Evolutionary conservation across 2,888 invertebrate genomes (phyloP).

Genomic region (Nomada hirtipes): DNA sequence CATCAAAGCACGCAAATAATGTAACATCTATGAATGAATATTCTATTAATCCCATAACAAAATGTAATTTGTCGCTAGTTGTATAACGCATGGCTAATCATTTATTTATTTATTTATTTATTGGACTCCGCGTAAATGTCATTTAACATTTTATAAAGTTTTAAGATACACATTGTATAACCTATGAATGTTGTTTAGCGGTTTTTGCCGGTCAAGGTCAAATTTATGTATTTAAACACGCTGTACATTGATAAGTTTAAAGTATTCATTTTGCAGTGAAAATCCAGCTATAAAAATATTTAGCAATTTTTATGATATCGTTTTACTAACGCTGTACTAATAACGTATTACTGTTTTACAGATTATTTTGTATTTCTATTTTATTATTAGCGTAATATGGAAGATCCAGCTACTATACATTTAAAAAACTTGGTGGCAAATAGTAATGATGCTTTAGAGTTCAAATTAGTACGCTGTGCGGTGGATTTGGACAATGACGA

Average conservation of each 20-base stretch:
- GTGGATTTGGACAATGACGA: constrained; percentile 89
- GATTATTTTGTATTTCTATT: constrained; percentile 18
- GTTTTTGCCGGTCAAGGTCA: constrained; percentile 48
- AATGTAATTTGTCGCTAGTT: constrained; percentile 4
- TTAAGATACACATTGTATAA: constrained; percentile 30
- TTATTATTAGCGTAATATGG: constrained; percentile 74
- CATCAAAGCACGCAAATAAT: neutral
- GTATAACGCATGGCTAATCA: neutral
- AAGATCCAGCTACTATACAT: constrained; percentile 76
- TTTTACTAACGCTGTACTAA: neutral
- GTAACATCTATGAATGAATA: neutral
- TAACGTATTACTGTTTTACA: neutral
- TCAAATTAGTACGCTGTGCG: constrained; percentile 86
- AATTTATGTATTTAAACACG: neutral
- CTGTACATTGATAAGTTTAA: neutral
- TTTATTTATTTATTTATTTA: neutral
- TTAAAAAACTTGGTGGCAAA: constrained; percentile 83
- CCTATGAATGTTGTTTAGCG: constrained; percentile 42
- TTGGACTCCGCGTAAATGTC: neutral
- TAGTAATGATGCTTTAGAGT: constrained; percentile 85
- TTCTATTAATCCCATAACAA: neutral
- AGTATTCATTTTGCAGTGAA: neutral
- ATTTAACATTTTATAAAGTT: neutral
- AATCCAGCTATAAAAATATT: constrained; percentile 6
- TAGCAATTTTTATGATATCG: neutral